Base-by-base conservation (phyloP, 2,797 vertebrate species). In the Typhlichthys subterraneus region DNA sequence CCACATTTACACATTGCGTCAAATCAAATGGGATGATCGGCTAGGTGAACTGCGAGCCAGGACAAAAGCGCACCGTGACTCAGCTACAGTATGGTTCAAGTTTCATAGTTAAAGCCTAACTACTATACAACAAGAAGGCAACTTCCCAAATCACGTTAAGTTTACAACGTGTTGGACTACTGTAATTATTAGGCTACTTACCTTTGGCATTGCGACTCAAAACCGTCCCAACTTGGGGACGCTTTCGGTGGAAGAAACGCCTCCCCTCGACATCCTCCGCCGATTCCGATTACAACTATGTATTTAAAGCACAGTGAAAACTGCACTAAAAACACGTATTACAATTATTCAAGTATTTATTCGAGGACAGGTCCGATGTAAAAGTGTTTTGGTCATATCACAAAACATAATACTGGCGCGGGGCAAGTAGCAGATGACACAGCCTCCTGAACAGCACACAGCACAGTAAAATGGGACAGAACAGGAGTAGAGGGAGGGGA, bases 171-270 rank as follows among this genome's bases (percentile, higher is more conserved):
- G 23, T 29, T 29, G 23, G 23, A 29, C 23, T 29, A 29, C 23
- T 29, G 23, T 29, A 29, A 29, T 33, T 17, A 1, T n/a, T 9
- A 29, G 62, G 9, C 8, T 53, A 69, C 89, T 90, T 92, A 93
- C 92, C 91, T 90, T 90, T 82, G 82, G 65, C 85, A 83, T 75
- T 33, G 73, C 81, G 76, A 75, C 79, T 88, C 88, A 79, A 82
- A 15, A 65, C 77, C 72, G 70, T 89, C 86, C 87, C 85, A 83
- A 89, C 73, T 87, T 76, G 53, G 84, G 84, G 72, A 81, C 82
- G 78, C 65, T 85, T 75, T 59, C 61, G 83, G 67, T 60, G 55
- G 76, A 74, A 75, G 79, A 67, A 72, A 85, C 78, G 87, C 87
- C 84, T 85, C 81, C 81, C 72, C 70, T 87, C 85, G 67, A 75